Evolutionary conservation across 2,888 invertebrate species (phyloP).

Genomic region (Aelia acuminata): DNA sequence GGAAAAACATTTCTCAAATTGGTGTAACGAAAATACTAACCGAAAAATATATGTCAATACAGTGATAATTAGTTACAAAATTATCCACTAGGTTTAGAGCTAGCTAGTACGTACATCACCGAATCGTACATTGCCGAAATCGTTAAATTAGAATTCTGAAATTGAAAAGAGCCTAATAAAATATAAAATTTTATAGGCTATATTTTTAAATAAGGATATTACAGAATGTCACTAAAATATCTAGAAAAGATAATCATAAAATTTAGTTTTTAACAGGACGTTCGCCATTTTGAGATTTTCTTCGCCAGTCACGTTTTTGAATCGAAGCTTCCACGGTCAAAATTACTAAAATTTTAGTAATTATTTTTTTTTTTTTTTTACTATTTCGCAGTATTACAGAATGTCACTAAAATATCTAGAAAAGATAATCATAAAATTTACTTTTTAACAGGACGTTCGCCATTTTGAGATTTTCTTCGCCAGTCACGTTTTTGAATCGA

Average conservation of each 20-base stretch:
- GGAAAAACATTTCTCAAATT: neutral
- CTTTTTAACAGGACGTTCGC: neutral
- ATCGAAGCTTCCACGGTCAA: neutral
- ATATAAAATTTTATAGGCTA: no score
- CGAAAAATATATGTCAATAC: conserved; percentile 22
- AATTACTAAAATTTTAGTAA: neutral
- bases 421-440: neutral
- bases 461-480: conserved; percentile 24
- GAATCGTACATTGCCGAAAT: neutral
- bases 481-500: neutral
- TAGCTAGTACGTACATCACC: neutral
- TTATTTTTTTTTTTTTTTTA: no score
- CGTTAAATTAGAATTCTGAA: neutral
- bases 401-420: neutral
- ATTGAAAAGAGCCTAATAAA: neutral
- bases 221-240: neutral
- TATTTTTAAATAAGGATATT: no score
- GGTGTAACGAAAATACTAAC: neutral
- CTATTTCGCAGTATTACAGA: no score
- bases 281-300: conserved; percentile 8
- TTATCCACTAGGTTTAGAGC: conserved; percentile 28
- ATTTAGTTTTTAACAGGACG: neutral
- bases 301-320: neutral
- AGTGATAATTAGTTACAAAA: neutral
- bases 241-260: neutral